Percentiles rank a stretch among this genome's conserved stretches.
Evolutionary conservation across 1,140 invertebrate species (phyloP).

Genomic region (Aphelenchoides besseyi): DNA sequence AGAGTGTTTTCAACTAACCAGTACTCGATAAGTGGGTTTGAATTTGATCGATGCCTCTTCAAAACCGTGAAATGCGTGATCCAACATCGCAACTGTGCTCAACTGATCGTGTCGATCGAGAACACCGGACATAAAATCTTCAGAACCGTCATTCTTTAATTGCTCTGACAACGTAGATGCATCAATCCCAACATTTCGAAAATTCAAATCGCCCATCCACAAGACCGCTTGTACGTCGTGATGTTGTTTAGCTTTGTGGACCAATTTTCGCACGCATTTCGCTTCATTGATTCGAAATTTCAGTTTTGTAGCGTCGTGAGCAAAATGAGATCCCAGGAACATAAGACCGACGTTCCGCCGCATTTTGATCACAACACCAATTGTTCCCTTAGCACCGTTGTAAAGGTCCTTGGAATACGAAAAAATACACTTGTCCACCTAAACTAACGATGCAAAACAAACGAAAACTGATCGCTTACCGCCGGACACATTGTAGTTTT

Average conservation of each 20-base stretch:
- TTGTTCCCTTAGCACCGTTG: slow-evolving; percentile 12
- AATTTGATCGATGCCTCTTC: slow-evolving; percentile 7
- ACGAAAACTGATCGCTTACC: not conserved
- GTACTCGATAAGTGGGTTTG: not conserved
- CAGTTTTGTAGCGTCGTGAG: not conserved
- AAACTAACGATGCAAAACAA: not conserved
- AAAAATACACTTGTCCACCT: not conserved
- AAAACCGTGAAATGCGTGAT: not conserved
- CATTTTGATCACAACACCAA: not conserved
- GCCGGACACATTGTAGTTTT: not conserved
- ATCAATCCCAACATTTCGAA: not conserved
- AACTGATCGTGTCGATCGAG: not conserved
- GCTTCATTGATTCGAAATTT: not conserved
- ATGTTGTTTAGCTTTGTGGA: not conserved
- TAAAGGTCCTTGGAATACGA: slow-evolving; percentile 5
- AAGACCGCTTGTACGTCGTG: not conserved
- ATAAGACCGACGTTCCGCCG: not conserved
- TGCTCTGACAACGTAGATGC: not conserved
- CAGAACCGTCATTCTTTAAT: not conserved
- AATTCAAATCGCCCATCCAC: slow-evolving; percentile 7
- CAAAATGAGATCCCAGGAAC: slow-evolving; percentile 5
- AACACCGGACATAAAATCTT: not conserved
- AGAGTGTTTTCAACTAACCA: slow-evolving; percentile 10
- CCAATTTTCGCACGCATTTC: not conserved
- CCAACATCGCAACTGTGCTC: not conserved